Conservation (phyloP, 2,888 invertebrate species). For the Ornithoptera priamus region DNA sequence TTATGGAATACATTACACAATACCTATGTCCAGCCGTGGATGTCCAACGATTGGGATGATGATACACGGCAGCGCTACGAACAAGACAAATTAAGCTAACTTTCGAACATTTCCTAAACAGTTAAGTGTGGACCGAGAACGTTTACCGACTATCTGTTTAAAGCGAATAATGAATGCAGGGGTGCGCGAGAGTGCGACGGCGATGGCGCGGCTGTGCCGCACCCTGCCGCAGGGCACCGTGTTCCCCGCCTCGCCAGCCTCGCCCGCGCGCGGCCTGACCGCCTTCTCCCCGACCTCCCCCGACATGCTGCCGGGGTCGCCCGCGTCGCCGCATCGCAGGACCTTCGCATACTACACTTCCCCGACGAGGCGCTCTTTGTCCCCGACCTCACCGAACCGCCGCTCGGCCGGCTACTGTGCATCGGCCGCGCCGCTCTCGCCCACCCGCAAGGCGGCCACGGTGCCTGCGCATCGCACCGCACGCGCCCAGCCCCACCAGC, state of each 20-base stretch:
- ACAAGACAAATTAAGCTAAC: too few species aligned
- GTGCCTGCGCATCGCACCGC: slow-evolving; percentile 31
- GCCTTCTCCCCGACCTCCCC: slow-evolving; percentile 17
- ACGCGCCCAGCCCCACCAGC: slow-evolving; percentile 15
- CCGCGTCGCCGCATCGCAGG: slow-evolving; percentile 15
- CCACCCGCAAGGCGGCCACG: slow-evolving; percentile 16
- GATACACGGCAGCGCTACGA: too few species aligned
- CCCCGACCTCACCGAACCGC: slow-evolving; percentile 18
- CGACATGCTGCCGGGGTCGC: slow-evolving; percentile 2
- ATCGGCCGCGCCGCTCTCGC: slow-evolving; percentile 20
- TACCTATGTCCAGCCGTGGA: too few species aligned
- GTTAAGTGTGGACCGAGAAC: too few species aligned
- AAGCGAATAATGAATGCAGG: slow-evolving; percentile 42
- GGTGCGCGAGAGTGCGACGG: slow-evolving; percentile 65
- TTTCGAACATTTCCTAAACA: too few species aligned
- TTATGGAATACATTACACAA: too few species aligned
- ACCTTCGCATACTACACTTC: slow-evolving; percentile 24
- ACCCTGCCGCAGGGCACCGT: slow-evolving; percentile 52
- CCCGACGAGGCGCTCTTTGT: slow-evolving; percentile 6
- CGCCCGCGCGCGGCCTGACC: slow-evolving; percentile 26
- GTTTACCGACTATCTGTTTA: too few species aligned
- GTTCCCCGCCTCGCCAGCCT: slow-evolving; percentile 43
- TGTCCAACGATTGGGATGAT: too few species aligned
- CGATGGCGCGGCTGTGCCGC: slow-evolving; percentile 65
- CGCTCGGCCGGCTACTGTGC: background rate